Conservation (phyloP, 2,888 invertebrate genomes). For the Acanthosepion esculentum region DNA sequence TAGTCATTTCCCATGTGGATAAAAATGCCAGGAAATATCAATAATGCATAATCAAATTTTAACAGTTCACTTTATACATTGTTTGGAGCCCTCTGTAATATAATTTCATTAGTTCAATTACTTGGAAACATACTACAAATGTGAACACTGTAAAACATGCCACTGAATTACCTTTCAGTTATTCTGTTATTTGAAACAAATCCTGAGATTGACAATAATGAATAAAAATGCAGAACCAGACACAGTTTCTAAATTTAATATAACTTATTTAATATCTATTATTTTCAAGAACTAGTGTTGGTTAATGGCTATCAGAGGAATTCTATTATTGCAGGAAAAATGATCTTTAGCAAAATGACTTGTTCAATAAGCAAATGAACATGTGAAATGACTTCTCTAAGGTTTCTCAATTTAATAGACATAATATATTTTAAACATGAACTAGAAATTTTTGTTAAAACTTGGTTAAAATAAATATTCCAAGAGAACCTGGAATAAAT, state of each 20-base stretch:
- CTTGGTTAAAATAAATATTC: no score
- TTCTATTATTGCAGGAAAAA: neutral
- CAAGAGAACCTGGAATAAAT: no score
- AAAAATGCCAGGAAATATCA: no score
- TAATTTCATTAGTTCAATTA: neutral
- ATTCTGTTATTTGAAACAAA: neutral
- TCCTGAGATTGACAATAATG: neutral
- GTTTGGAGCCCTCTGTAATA: neutral
- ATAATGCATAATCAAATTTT: neutral
- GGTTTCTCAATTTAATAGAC: neutral
- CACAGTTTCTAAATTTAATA: neutral
- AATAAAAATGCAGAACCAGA: neutral
- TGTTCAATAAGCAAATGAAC: neutral
- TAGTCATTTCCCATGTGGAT: neutral
- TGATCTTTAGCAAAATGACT: neutral
- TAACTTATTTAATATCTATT: neutral
- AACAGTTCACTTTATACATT: neutral
- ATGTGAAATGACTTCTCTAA: neutral
- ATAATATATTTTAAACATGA: neutral
- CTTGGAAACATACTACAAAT: no score
- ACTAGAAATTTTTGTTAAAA: no score
- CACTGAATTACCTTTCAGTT: neutral
- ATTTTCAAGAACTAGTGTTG: neutral
- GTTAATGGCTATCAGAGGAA: neutral
- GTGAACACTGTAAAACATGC: neutral